Evolutionary conservation across 1,140 invertebrate genomes (phyloP).

Genomic region (Zelostemma sp.): DNA sequence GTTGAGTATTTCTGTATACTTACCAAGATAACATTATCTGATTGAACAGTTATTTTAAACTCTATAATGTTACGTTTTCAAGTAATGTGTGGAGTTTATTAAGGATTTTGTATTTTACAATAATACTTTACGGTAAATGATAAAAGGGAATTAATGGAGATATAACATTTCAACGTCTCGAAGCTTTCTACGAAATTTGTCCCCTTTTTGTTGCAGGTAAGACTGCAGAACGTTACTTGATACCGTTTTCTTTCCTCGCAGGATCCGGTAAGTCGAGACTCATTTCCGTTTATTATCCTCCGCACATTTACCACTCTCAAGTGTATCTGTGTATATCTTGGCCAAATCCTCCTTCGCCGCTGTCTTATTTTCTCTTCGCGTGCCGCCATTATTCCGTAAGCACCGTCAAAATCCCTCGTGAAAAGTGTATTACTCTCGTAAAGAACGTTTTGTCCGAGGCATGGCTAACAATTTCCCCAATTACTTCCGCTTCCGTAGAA

Average conservation of each 20-base stretch:
- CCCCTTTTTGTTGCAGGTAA: slow-evolving; percentile 55
- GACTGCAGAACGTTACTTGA: slow-evolving; percentile 26
- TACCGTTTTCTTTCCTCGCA: slow-evolving; percentile 17
- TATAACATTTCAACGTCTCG: too few species aligned
- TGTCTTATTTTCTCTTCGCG: slow-evolving; percentile 30
- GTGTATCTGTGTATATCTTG: slow-evolving; percentile 24
- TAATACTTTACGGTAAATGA: too few species aligned
- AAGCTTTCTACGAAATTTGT: not conserved
- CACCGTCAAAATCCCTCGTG: slow-evolving; percentile 43
- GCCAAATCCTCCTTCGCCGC: slow-evolving; percentile 24
- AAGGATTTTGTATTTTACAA: too few species aligned
- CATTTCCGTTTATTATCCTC: slow-evolving; percentile 44
- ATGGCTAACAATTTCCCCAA: slow-evolving; percentile 55
- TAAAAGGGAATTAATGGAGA: too few species aligned
- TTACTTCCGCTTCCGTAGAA: slow-evolving; percentile 53
- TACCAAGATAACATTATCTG: too few species aligned
- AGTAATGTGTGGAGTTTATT: too few species aligned
- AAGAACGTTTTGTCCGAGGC: slow-evolving; percentile 36
- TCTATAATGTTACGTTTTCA: too few species aligned
- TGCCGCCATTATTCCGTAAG: slow-evolving; percentile 49
- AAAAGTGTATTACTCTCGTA: slow-evolving; percentile 49
- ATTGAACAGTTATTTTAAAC: too few species aligned
- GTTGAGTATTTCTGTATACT: too few species aligned
- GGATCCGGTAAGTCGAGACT: slow-evolving; percentile 40
- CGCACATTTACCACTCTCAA: slow-evolving; percentile 19